Evolutionary conservation across 2,888 invertebrate species (phyloP).

Genomic region (Barypeithes pellucidus): DNA sequence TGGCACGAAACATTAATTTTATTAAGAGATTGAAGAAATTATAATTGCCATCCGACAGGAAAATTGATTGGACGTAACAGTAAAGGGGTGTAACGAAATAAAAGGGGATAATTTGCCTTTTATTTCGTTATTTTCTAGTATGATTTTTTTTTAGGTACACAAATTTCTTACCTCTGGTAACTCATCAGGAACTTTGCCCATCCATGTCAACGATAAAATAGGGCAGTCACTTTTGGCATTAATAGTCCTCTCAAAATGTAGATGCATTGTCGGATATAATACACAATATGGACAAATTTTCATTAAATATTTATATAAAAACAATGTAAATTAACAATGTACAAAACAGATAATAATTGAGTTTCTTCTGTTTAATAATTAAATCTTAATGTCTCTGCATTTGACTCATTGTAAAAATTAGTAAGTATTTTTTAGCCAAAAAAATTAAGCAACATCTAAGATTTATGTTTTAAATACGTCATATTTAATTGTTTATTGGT

Average conservation of each 20-base stretch:
- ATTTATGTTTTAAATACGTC: no score
- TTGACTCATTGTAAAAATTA: no score
- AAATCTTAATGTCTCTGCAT: no score
- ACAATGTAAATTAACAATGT: no score
- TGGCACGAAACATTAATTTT: neutral
- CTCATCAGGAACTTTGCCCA: conserved; percentile 98
- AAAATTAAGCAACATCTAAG: no score
- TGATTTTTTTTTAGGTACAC: no score
- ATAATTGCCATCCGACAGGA: neutral
- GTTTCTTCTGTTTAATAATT: no score
- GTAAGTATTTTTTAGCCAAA: no score
- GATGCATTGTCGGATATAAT: conserved; percentile 80
- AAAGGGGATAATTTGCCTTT: no score
- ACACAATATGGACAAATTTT: conserved; percentile 21
- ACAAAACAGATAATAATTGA: no score
- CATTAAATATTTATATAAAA: conserved; percentile 16
- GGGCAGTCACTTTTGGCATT: conserved; percentile 97
- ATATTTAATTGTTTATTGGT: no score
- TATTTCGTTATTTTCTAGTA: no score
- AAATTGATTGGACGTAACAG: conserved; percentile 1
- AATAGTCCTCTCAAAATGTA: conserved; percentile 94
- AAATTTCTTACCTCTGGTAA: conserved; percentile 86
- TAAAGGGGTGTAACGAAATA: neutral
- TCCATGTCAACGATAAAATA: conserved; percentile 96
- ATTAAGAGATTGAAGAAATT: neutral